phyloP scores from a whole-genome alignment of 2,888 invertebrate species.

The Rhamnusium bicolor region DNA sequence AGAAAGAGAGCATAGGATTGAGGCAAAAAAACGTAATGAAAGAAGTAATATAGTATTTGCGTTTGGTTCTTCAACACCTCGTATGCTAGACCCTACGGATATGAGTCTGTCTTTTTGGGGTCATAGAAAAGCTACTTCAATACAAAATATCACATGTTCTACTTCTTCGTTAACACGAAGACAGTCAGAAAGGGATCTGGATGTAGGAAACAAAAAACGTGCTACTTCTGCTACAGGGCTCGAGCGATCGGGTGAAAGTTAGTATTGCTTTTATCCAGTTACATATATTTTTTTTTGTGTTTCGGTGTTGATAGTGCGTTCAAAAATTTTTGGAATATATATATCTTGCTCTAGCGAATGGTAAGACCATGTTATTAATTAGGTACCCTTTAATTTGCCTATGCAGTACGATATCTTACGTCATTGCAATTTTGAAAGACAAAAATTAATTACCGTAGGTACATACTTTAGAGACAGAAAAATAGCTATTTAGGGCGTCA shows the following conservation, averaged over 20 bases:
- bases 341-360: neutral
- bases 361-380: neutral
- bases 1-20: conserved; percentile 72
- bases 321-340: neutral
- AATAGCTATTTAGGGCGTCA: neutral
- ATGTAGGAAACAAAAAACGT: conserved; percentile 82
- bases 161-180: conserved; percentile 79
- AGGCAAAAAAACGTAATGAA: conserved; percentile 85
- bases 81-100: conserved; percentile 88
- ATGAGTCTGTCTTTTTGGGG: conserved; percentile 88
- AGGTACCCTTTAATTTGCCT: neutral
- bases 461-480: neutral
- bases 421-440: neutral
- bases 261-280: conserved; percentile 41
- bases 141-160: conserved; percentile 87
- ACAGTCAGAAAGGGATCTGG: conserved; percentile 88
- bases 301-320: neutral
- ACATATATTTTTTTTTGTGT: conserved; percentile 29
- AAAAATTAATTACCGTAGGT: too few species aligned
- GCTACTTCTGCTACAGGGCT: conserved; percentile 83
- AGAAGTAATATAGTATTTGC: conserved; percentile 86
- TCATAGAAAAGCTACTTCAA: conserved; percentile 90
- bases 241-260: conserved; percentile 79
- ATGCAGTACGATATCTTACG: neutral
- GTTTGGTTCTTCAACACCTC: conserved; percentile 93